Base-by-base conservation (phyloP, 1,140 invertebrate species). In the Meloidogyne exigua region DNA sequence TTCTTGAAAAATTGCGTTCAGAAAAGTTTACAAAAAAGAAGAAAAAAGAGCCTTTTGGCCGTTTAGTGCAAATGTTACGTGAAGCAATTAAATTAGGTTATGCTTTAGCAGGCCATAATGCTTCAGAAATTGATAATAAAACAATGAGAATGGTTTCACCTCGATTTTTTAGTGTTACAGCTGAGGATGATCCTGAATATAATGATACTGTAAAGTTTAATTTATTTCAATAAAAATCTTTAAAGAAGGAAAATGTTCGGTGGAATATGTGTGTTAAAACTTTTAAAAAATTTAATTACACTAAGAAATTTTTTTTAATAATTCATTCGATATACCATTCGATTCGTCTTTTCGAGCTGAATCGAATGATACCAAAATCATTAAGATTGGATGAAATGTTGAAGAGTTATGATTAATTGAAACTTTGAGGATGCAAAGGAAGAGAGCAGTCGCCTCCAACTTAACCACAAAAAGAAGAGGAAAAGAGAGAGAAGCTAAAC, bases 121-220 rank as follows among this genome's bases (percentile, higher is more conserved):
- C 76, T 11, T 74, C 84, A 4, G 78, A 84, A 25, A 85, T 87
- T 62, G 85, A 86, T 65, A 70, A 85, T 10, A 86, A 87, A 73
- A 83, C 82, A 2, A 62, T 86, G 57, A 86, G 83, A 65, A 32
- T 86, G 62, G 71, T 82, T 44, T 87, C 85, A 0, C 84, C 84
- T 12, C 25, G 84, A 39, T 77, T 86, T 62, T 75, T 86, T 49
- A 80, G 76, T 44, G 75, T 86, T 28, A 75, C 80, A 42, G 81
- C 85, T 23, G 84, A 86, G 32, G 73, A 85, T 12, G 78, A 80
- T 68, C 68, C 62, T 32, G 76, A 81, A 0, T 62, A 71, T n/a
- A 79, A 76, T 57, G 57, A 72, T 57, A 82, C 80, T 39, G 80
- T 82, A 32, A 66, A 49, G n/a, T 39, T 39, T 39, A 39, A 3